Evolutionary conservation across 2,888 invertebrate species (phyloP).

Genomic region (Pachliopta kotzebuea): DNA sequence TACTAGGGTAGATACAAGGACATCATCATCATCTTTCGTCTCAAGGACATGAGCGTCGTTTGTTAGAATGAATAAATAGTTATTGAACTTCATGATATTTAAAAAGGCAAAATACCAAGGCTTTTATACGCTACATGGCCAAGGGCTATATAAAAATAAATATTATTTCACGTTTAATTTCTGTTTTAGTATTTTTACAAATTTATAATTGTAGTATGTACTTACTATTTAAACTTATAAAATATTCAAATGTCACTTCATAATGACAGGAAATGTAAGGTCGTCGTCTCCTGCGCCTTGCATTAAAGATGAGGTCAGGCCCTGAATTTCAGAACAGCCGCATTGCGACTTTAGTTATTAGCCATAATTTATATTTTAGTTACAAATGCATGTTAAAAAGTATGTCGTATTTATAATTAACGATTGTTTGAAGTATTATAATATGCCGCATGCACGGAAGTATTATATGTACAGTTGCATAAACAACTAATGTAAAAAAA

Average conservation of each 20-base stretch:
- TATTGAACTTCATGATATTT: too few species aligned
- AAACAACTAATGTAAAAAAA: background rate
- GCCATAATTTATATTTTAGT: constrained; percentile 36
- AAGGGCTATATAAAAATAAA: too few species aligned
- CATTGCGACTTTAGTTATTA: constrained; percentile 38
- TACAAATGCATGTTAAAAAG: constrained; percentile 34
- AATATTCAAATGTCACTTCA: constrained; percentile 18
- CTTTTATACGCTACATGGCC: too few species aligned
- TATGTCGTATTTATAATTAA: constrained; percentile 27
- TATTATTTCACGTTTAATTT: too few species aligned
- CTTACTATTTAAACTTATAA: constrained; percentile 1
- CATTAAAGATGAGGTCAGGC: constrained; percentile 71
- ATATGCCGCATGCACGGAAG: constrained; percentile 7
- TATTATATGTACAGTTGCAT: constrained; percentile 4
- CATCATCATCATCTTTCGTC: too few species aligned
- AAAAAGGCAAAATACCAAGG: too few species aligned
- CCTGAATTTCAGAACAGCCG: constrained; percentile 55
- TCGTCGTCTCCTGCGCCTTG: constrained; percentile 47
- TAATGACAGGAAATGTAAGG: constrained; percentile 40
- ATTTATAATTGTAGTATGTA: too few species aligned
- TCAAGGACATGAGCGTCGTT: too few species aligned
- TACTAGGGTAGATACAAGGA: too few species aligned
- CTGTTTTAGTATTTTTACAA: too few species aligned
- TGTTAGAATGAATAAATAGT: too few species aligned
- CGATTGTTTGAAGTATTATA: constrained; percentile 10